A percentile compares a stretch with the other conserved stretches of the same genome.
Evolutionary conservation across 2,888 invertebrate species (phyloP).

Genomic region (Drosophila greeni): DNA sequence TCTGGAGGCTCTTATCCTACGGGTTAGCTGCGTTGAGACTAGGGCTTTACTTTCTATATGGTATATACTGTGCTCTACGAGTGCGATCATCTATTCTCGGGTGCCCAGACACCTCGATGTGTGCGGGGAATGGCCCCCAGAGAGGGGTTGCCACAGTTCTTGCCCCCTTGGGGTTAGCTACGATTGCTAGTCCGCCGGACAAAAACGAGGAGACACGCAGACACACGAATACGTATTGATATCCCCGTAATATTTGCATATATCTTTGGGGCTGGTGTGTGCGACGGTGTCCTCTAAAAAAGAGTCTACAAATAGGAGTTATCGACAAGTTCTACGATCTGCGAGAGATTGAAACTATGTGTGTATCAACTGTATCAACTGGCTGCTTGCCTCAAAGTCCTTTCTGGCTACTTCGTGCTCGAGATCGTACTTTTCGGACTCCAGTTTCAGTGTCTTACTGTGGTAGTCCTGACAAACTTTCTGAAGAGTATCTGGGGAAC

Average conservation of each 20-base stretch:
- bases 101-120: constrained; percentile 50
- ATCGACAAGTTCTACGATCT: constrained; percentile 42
- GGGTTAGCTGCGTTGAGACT: constrained; percentile 35
- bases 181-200: constrained; percentile 32
- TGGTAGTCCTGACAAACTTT: constrained; percentile 77
- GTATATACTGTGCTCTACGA: constrained; percentile 27
- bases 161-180: constrained; percentile 41
- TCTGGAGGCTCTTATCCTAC: constrained; percentile 26
- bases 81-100: constrained; percentile 18
- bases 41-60: constrained; percentile 37
- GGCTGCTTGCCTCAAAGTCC: constrained; percentile 92
- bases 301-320: constrained; percentile 21
- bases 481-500: constrained; percentile 75
- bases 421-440: constrained; percentile 94
- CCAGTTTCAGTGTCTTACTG: constrained; percentile 77
- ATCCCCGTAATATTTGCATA: constrained; percentile 57
- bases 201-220: constrained; percentile 10
- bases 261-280: constrained; percentile 55
- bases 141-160: constrained; percentile 45
- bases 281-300: constrained; percentile 31
- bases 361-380: constrained; percentile 17
- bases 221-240: constrained; percentile 43
- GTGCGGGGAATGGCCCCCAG: constrained; percentile 36
- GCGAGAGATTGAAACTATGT: constrained; percentile 30
- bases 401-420: constrained; percentile 97